Evolutionary conservation across 37 sponge, comb jelly and placozoan species (phyloP), one percentile per base, ranked within the genome.

Genomic region (Axinella damicornis): DNA sequence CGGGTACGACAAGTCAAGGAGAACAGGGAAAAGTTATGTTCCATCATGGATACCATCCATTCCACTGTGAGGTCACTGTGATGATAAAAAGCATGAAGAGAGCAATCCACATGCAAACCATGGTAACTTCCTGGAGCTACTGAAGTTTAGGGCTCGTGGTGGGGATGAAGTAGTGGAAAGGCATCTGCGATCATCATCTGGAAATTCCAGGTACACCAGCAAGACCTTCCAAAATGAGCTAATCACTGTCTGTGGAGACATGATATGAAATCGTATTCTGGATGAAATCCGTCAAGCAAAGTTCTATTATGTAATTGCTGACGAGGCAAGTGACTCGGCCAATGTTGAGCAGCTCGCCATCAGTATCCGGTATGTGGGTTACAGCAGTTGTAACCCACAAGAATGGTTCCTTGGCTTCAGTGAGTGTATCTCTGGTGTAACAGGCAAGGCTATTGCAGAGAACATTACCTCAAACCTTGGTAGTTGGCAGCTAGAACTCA

Each of bases 201-300:
- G 73, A 21, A 91, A 85, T 79, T 85, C 90, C n/a, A 19, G 57
- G 27, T 84, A 88, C 77, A 88, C 88, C n/a, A 88, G 82, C 38
- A 79, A 83, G 46, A 57, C 61, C 39, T 73, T 85, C n/a, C 91
- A 91, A 58, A 85, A n/a, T n/a, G n/a, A 15, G 18, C 15, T 56
- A 19, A 56, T 56, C 57, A 56, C 57, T 18, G 15, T 56, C 18
- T 56, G 57, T n/a, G n/a, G n/a, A n/a, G n/a, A n/a, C n/a, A n/a
- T n/a, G n/a, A n/a, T n/a, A n/a, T n/a, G n/a, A n/a, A n/a, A n/a
- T n/a, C n/a, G n/a, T n/a, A n/a, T n/a, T n/a, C n/a, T n/a, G n/a
- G n/a, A n/a, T n/a, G n/a, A n/a, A n/a, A n/a, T n/a, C n/a, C n/a
- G n/a, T n/a, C n/a, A n/a, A n/a, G n/a, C n/a, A n/a, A n/a, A n/a